phyloP scores from a whole-genome alignment of 2,113 vertebrate genomes.

The Strigops habroptila region DNA sequence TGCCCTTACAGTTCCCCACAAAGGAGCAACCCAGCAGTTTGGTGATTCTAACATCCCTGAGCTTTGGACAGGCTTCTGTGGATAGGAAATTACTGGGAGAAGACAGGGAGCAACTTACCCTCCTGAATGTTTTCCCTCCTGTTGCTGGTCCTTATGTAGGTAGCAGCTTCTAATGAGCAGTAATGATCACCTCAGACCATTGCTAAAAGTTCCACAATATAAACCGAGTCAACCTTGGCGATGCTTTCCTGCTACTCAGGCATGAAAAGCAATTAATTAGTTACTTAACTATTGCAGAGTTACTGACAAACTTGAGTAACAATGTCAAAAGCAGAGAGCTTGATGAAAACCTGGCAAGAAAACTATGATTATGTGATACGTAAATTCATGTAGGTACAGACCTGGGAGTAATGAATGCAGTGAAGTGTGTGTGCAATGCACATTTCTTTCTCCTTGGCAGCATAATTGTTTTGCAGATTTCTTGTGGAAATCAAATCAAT shows the following conservation, averaged over 20 bases:
- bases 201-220: neutral
- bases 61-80: neutral
- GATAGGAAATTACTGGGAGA: neutral
- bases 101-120: neutral
- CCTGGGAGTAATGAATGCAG: constrained; percentile 19
- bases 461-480: constrained; percentile 44
- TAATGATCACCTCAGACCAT: neutral
- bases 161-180: neutral
- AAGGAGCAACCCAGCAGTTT: neutral
- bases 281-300: neutral
- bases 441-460: constrained; percentile 38
- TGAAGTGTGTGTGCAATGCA: neutral
- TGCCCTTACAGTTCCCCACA: neutral
- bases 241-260: neutral
- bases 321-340: neutral
- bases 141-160: accelerated
- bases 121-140: neutral
- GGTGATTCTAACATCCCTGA: neutral
- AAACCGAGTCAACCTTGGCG: neutral
- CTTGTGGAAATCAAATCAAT: constrained; percentile 34
- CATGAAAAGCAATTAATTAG: neutral
- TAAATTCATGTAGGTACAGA: neutral
- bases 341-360: neutral
- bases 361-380: neutral
- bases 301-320: neutral